Conservation (phyloP, 2,113 vertebrate species). For the Larimichthys polyactis region DNA sequence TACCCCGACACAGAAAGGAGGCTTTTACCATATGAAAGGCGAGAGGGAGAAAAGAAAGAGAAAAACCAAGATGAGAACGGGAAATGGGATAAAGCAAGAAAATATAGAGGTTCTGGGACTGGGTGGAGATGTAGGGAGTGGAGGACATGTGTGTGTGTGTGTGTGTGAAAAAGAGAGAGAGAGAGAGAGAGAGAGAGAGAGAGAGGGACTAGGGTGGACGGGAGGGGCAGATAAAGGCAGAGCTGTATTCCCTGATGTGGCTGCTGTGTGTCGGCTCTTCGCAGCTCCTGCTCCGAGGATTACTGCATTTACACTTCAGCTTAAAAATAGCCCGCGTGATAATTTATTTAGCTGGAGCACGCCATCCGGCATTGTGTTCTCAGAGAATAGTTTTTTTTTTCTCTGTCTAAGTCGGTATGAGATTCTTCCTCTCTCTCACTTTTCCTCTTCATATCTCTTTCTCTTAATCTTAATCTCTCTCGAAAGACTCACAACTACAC, state of each 20-base stretch:
- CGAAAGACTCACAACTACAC: slow-evolving; percentile 7
- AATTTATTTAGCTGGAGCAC: slow-evolving; percentile 84
- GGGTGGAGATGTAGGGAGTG: slow-evolving; percentile 27
- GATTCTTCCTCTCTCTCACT: slow-evolving; percentile 27
- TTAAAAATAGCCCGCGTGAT: slow-evolving; percentile 85
- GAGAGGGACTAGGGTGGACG: slow-evolving; percentile 17
- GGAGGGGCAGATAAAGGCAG: slow-evolving; percentile 65
- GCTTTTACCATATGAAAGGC: slow-evolving; percentile 79
- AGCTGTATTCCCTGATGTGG: slow-evolving; percentile 77
- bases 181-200: slow-evolving; percentile 9
- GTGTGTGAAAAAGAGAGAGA: slow-evolving; percentile 1
- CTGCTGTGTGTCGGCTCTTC: slow-evolving; percentile 70
- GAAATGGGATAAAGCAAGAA: slow-evolving; percentile 55
- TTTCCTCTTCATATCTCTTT: not conserved
- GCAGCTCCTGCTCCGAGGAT: slow-evolving; percentile 80
- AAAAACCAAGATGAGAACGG: slow-evolving; percentile 33
- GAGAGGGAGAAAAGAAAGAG: slow-evolving; percentile 25
- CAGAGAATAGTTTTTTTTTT: slow-evolving; percentile 59
- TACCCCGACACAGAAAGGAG: slow-evolving; percentile 62
- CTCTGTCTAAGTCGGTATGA: slow-evolving; percentile 26
- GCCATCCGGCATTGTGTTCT: slow-evolving; percentile 76
- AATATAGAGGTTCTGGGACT: slow-evolving; percentile 60
- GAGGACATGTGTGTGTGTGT: slow-evolving; percentile 31
- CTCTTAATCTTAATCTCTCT: slow-evolving; percentile 40
- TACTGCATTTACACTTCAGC: slow-evolving; percentile 85